These are phyloP conservation scores for Sogatella furcifera DNA, from an alignment of 1,140 invertebrate genomes.

Conservation along the genomic window DNA sequence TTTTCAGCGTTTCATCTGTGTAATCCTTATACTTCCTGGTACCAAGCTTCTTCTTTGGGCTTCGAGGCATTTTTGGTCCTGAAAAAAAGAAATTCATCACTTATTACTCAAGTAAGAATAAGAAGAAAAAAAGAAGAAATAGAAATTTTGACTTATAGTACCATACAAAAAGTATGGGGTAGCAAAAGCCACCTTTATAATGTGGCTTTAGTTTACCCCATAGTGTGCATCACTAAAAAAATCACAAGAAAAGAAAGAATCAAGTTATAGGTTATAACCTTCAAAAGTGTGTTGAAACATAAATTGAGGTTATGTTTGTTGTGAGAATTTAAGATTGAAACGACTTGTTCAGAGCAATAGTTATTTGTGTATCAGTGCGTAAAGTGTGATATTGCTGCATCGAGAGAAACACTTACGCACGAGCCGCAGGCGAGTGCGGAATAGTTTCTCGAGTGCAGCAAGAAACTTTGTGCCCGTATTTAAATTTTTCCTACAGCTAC, in stretches of 20 bases:
- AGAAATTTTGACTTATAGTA: background rate
- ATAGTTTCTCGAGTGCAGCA: too few relatives aligned
- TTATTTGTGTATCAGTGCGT: too few relatives aligned
- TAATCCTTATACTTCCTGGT: slow-evolving; percentile 3
- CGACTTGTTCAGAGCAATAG: background rate
- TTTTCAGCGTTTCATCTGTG: slow-evolving; percentile 2
- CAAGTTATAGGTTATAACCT: background rate
- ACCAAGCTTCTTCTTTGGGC: background rate
- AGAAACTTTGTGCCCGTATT: too few relatives aligned
- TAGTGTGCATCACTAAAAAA: background rate
- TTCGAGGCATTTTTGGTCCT: slow-evolving; percentile 10
- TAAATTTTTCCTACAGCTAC: too few relatives aligned
- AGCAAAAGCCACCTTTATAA: background rate
- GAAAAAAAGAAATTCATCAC: background rate
- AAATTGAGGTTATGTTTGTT: background rate
- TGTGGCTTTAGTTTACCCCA: background rate
- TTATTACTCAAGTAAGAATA: background rate
- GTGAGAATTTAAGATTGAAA: background rate
- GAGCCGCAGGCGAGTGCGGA: too few relatives aligned
- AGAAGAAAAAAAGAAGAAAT: too few relatives aligned
- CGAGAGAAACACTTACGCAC: too few relatives aligned
- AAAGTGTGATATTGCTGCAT: too few relatives aligned
- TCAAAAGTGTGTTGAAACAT: background rate
- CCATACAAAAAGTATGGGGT: background rate
- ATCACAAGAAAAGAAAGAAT: background rate